Percentiles rank a stretch among this genome's conserved stretches.
phyloP scores from a whole-genome alignment of 2,113 vertebrate genomes.

The Sphyrna mokarran region DNA sequence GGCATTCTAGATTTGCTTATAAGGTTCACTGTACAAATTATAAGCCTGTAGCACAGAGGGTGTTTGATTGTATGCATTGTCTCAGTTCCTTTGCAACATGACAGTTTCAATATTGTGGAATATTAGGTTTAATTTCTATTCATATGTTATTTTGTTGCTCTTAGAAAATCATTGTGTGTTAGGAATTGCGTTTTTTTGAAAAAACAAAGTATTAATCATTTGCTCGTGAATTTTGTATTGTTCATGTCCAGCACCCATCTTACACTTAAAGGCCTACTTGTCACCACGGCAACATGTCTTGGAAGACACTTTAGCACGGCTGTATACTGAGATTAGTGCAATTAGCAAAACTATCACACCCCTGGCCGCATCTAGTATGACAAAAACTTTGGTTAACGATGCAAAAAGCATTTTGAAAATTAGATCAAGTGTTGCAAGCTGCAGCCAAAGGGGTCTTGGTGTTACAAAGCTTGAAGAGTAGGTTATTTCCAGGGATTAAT shows the following conservation, averaged over 20 bases:
- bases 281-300: background rate
- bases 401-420: background rate
- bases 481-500: background rate
- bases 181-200: background rate
- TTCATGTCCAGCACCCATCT: background rate
- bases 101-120: background rate
- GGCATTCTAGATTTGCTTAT: background rate
- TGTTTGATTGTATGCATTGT: background rate
- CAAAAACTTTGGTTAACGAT: background rate
- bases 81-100: background rate
- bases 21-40: background rate
- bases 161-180: background rate
- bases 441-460: background rate
- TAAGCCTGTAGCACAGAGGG: background rate
- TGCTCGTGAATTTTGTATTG: constrained; percentile 2
- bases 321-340: background rate
- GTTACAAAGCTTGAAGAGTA: background rate
- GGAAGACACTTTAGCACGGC: background rate
- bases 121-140: background rate
- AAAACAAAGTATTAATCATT: background rate
- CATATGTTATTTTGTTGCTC: constrained; percentile 12
- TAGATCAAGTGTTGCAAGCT: background rate
- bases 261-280: background rate
- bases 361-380: background rate
- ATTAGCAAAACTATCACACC: background rate